phyloP scores from a whole-genome alignment of 2,113 vertebrate species.

The Indri indri region DNA sequence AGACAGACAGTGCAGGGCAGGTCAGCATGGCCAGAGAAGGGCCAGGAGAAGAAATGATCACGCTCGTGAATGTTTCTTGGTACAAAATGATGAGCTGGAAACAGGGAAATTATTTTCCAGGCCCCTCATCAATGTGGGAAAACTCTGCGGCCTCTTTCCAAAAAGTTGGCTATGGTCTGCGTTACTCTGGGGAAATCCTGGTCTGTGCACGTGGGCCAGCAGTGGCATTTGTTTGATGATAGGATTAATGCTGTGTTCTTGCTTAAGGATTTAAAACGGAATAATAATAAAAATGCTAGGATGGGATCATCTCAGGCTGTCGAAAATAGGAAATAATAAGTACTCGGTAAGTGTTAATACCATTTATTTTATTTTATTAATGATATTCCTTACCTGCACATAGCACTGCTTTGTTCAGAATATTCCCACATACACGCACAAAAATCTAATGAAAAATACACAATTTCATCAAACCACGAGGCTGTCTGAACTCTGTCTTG shows the following conservation, averaged over 20 bases:
- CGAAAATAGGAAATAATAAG: not conserved
- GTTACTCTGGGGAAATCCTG: not conserved
- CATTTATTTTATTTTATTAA: conserved; percentile 23
- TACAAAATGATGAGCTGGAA: not conserved
- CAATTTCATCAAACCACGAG: not conserved
- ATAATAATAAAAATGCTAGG: not conserved
- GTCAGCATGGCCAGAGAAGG: not conserved
- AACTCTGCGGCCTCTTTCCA: not conserved
- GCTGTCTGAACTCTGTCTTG: not conserved
- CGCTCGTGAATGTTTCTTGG: not conserved
- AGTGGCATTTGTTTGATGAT: not conserved
- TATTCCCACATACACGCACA: not conserved
- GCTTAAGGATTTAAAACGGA: not conserved
- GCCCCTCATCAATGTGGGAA: not conserved
- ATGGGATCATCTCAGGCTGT: not conserved
- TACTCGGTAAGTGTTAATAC: not conserved
- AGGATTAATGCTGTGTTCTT: not conserved
- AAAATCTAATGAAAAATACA: not conserved
- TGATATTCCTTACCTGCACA: not conserved
- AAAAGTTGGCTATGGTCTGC: not conserved
- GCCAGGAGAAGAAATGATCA: not conserved
- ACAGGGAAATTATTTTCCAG: not conserved
- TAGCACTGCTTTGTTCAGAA: not conserved
- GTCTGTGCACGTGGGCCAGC: not conserved
- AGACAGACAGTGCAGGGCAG: not conserved